Evolutionary conservation across 2,113 vertebrate genomes (phyloP), one percentile per base, ranked within the genome.

Genomic region (Meriones unguiculatus): DNA sequence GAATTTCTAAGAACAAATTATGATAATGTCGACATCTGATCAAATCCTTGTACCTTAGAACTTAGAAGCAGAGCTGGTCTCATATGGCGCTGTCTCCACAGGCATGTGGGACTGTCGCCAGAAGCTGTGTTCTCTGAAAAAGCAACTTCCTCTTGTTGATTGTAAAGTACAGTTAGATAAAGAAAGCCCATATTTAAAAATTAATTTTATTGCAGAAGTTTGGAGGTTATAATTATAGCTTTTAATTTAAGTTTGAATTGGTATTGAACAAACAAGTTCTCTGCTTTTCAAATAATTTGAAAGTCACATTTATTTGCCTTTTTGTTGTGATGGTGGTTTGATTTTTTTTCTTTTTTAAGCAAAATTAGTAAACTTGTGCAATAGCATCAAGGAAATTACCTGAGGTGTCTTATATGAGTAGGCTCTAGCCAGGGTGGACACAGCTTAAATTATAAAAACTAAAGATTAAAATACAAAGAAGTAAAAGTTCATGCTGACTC

Each of bases 281-380:
- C 86, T 92, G 76, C 89, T 93, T 98, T 95, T 95, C 91, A 95
- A 76, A 94, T 96, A 70, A 91, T 92, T 96, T 72, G 91, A 87
- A 96, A 67, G 91, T 91, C 88, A 82, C 73, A 93, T 97, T 95
- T 90, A 57, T 95, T 95, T 96, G 84, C 94, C 81, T 97, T 64
- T 96, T 89, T 96, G 80, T 95, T 97, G 95, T 92, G 82, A 97
- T 82, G 80, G 41, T 94, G 41, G 62, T 67, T 92, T 89, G 81
- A 87, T 86, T 96, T 97, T 46, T 90, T 46, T 84, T 86, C 54
- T 92, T 72, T 81, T 76, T 67, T 65, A 76, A 97, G 88, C 91
- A 95, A 96, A 97, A 94, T 94, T 80, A 97, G 85, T 95, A 96
- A 97, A 95, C 82, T 94, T 94, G 86, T 95, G 90, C 96, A 90